Percentiles rank a stretch among this genome's conserved stretches.
phyloP scores from a whole-genome alignment of 2,113 vertebrate genomes.

The Trachemys scripta region DNA sequence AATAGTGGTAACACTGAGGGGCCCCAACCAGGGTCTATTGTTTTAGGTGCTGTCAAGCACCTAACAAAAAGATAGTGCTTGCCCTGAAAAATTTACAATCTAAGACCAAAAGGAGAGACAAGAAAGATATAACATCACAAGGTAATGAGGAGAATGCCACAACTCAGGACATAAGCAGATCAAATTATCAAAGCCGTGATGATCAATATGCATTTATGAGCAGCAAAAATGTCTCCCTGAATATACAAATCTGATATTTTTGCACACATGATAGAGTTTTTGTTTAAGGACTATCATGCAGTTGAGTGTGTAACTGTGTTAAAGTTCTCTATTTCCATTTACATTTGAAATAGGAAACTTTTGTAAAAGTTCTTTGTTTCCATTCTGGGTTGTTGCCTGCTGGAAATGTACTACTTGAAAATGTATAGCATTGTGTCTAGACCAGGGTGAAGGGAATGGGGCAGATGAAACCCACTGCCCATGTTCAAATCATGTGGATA shows the following conservation, averaged over 20 bases:
- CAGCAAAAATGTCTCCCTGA: not conserved
- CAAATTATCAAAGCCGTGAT: not conserved
- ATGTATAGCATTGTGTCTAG: fast-evolving
- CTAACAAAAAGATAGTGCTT: fast-evolving
- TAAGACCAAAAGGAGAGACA: fast-evolving
- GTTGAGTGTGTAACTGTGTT: fast-evolving
- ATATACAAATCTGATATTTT: fast-evolving
- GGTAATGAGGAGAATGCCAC: not conserved
- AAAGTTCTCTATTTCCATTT: fast-evolving
- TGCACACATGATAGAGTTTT: fast-evolving
- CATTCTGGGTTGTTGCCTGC: not conserved
- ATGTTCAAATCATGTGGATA: not conserved
- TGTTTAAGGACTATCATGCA: fast-evolving
- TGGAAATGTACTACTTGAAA: fast-evolving
- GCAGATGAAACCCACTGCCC: fast-evolving
- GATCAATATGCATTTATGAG: not conserved
- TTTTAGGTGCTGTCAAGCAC: fast-evolving
- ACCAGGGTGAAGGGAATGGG: fast-evolving
- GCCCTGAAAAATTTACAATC: fast-evolving
- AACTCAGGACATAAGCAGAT: not conserved
- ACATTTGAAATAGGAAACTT: not conserved
- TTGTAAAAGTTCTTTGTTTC: not conserved
- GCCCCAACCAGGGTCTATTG: not conserved
- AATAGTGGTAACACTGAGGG: not conserved
- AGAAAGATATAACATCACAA: fast-evolving